phyloP scores from a whole-genome alignment of 1,140 invertebrate genomes.

The Drosophila truncata region DNA sequence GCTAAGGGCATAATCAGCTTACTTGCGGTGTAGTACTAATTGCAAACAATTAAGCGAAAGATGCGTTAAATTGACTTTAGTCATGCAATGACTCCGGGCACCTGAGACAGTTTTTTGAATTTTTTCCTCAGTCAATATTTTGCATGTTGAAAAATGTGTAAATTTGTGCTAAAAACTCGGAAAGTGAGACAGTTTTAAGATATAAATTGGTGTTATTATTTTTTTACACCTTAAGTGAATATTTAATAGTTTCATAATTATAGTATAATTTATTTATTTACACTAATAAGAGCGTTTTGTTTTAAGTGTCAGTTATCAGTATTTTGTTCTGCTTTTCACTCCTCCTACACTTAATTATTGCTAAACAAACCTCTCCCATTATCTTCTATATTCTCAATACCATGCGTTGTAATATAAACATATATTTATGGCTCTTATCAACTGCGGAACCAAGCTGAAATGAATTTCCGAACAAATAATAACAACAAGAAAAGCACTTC shows the following conservation, averaged over 20 bases:
- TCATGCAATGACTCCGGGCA: conserved; percentile 45
- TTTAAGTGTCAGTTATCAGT: neutral
- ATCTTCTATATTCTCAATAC: conserved; percentile 21
- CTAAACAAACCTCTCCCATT: neutral
- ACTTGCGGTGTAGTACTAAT: conserved; percentile 52
- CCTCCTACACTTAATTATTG: neutral
- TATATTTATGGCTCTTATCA: conserved; percentile 19
- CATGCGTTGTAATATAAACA: conserved; percentile 3
- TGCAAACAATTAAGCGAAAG: conserved; percentile 62
- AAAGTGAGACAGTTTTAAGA: neutral
- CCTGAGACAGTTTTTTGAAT: conserved; percentile 8
- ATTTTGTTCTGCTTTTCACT: neutral
- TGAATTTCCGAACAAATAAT: conserved; percentile 14
- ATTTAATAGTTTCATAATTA: neutral
- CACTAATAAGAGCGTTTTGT: neutral
- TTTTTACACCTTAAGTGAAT: neutral
- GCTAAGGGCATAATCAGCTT: conserved; percentile 58
- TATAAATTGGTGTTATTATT: neutral
- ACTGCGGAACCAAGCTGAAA: conserved; percentile 1
- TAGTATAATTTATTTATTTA: neutral
- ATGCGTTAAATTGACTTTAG: conserved; percentile 45
- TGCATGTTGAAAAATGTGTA: conserved; percentile 7
- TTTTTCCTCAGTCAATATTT: neutral
- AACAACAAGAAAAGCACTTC: neutral
- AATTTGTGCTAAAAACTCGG: neutral